Base-by-base conservation (phyloP, 2,888 invertebrate genomes). In the Tipula unca region DNA sequence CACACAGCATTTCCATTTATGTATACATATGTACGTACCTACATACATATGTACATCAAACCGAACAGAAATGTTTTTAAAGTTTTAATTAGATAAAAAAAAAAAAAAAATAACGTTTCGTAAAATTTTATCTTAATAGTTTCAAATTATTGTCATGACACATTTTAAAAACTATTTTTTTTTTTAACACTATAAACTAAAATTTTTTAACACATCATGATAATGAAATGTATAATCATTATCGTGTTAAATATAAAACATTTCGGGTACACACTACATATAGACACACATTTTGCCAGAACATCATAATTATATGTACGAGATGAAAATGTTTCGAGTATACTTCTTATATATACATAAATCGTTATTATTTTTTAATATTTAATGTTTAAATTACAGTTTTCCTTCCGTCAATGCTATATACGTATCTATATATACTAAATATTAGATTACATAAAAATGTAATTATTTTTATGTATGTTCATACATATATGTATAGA, bases 41-140 rank as follows among this genome's bases (percentile, higher is more conserved):
- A n/a, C n/a, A n/a, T n/a, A n/a, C n/a, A n/a, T n/a, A n/a, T n/a
- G 10, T 25, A 69, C 2, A 69, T 25, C 10, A 25, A 69, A 20
- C 69, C 25, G 25, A 69, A 10, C 10, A 69, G 3, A 69, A 69
- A 25, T 69, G 13, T 10, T 69, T 69, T 69, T 69, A 20, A 69
- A 69, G 69, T 69, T 69, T 69, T 69, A 69, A 69, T 69, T 69
- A 69, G 69, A 69, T 69, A 69, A 69, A 69, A 69, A 69, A 25
- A 69, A 69, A 25, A 69, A 69, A 69, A 25, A 69, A 20, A 20
- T 6, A 69, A 69, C 25, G 17, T n/a, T 69, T 69, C 25, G 3
- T 69, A 69, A 69, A 69, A 69, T 69, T 69, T 69, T 69, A 69
- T 69, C 25, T 69, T 69, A 69, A 69, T 69, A 69, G 69, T 69